Evolutionary conservation across 92 coral and sea anemone genomes (phyloP).

Genomic region (Pocillopora grandis): DNA sequence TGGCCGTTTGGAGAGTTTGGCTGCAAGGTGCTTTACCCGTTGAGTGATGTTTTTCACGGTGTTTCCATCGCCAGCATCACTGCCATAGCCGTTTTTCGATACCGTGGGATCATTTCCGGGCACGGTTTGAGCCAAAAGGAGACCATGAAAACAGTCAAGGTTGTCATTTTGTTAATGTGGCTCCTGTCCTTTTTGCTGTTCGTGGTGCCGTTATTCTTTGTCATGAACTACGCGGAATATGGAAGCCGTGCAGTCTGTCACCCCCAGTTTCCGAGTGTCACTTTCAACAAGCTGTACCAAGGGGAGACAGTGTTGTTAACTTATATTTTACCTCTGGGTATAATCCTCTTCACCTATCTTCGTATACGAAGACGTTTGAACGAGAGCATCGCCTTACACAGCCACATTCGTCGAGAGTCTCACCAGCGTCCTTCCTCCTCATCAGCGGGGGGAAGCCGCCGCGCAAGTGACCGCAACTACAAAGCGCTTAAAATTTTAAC

Average conservation of each 20-base stretch:
- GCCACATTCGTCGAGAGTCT: conserved; percentile 69
- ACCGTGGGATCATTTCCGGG: conserved; percentile 84
- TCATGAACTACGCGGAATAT: conserved; percentile 56
- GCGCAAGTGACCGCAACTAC: conserved; percentile 60
- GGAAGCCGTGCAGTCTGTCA: conserved; percentile 51
- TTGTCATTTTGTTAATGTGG: conserved; percentile 67
- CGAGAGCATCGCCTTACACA: conserved; percentile 75
- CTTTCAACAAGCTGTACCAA: conserved; percentile 66
- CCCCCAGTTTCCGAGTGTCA: conserved; percentile 61
- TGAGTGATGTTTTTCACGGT: conserved; percentile 84
- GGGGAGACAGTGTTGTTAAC: conserved; percentile 61
- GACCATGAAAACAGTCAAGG: conserved; percentile 46
- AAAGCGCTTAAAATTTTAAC: conserved; percentile 73
- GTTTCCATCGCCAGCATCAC: conserved; percentile 86
- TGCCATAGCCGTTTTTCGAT: conserved; percentile 76
- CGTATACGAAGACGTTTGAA: conserved; percentile 77
- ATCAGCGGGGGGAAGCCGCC: background rate
- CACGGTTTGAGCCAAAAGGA: conserved; percentile 57
- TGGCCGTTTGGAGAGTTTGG: conserved; percentile 90
- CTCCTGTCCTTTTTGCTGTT: conserved; percentile 65
- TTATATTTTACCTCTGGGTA: conserved; percentile 68
- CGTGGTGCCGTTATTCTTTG: conserved; percentile 74
- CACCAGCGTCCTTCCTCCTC: conserved; percentile 14
- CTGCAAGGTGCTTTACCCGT: conserved; percentile 77
- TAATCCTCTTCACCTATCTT: conserved; percentile 69